phyloP scores from a whole-genome alignment of 2,113 vertebrate species.

The Eira barbara region DNA sequence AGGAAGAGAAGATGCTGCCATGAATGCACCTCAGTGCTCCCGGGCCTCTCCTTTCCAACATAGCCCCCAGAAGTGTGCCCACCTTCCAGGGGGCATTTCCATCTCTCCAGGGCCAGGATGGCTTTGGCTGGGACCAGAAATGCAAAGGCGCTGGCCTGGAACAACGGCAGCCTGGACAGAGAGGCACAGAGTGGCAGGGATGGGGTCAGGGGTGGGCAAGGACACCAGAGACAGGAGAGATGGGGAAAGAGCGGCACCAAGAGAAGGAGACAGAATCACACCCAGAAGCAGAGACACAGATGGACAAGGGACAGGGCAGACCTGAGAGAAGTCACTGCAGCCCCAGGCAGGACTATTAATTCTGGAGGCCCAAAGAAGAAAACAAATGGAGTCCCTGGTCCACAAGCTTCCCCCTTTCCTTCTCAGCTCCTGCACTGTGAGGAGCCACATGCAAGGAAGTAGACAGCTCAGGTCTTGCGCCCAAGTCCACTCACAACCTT shows the following conservation, averaged over 20 bases:
- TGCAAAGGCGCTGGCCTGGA: conserved; percentile 91
- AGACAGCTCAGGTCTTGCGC: background rate
- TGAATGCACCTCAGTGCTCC: background rate
- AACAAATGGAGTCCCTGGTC: background rate
- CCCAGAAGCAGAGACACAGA: background rate
- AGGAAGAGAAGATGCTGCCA: background rate
- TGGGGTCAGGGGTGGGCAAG: background rate
- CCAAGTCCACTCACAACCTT: background rate
- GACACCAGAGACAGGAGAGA: background rate
- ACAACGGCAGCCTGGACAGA: conserved; percentile 87
- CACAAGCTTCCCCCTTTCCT: background rate
- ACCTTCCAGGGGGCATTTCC: conserved; percentile 91
- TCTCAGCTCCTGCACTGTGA: background rate
- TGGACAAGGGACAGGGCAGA: background rate
- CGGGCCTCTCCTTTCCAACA: background rate
- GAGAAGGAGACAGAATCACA: background rate
- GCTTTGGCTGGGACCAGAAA: conserved; percentile 91
- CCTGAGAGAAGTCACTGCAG: background rate
- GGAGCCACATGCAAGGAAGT: fast-evolving
- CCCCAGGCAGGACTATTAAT: background rate
- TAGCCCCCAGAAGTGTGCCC: background rate
- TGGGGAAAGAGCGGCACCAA: background rate
- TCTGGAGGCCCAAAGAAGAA: background rate
- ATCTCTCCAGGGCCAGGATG: conserved; percentile 90
- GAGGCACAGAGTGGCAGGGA: background rate